These are phyloP conservation scores for Mus spicilegus DNA, from an alignment of 2,113 vertebrate species.

Conservation along the genomic window DNA sequence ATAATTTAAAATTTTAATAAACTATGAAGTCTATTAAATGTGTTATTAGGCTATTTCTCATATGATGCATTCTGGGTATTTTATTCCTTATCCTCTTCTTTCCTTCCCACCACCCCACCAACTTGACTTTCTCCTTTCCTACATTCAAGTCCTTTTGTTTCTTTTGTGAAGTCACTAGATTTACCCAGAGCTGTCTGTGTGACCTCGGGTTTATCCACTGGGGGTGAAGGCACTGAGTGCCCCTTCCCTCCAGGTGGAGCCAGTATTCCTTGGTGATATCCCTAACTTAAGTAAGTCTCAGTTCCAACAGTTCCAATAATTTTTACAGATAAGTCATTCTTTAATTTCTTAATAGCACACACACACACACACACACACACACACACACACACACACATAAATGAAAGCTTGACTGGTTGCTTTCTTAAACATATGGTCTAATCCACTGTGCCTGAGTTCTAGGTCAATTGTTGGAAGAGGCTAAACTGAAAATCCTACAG, in stretches of 20 bases:
- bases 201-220: not conserved
- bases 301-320: not conserved
- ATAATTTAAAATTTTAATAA: no score
- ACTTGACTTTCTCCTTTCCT: not conserved
- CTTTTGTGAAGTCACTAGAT: not conserved
- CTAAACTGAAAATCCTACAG: constrained; percentile 22
- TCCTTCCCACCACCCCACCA: no score
- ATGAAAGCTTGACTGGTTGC: not conserved
- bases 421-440: not conserved
- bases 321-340: constrained; percentile 39
- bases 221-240: not conserved
- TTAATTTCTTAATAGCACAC: constrained; percentile 15
- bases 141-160: not conserved
- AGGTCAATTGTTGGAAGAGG: constrained; percentile 12
- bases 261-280: constrained; percentile 27
- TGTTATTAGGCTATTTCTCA: not conserved
- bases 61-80: not conserved
- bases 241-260: not conserved
- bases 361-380: not conserved
- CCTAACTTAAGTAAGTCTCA: not conserved
- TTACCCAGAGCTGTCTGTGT: not conserved
- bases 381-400: not conserved
- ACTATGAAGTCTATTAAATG: not conserved
- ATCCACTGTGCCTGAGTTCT: not conserved
- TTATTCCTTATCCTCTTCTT: no score